Conservation (phyloP, 2,888 invertebrate genomes). For the Eledona agricola region DNA sequence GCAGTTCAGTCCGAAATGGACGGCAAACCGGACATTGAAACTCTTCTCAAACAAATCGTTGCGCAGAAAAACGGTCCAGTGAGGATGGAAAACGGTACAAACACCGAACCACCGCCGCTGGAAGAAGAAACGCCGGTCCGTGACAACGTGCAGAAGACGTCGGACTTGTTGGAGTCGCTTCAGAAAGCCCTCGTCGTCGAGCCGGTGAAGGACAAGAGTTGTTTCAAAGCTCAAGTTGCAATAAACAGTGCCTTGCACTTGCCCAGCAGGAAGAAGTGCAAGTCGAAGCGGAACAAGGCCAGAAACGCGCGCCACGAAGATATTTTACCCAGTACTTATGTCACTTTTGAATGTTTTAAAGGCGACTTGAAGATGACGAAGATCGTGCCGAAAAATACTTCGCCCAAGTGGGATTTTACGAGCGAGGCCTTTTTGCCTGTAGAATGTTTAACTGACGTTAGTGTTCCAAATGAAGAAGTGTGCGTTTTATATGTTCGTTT, state of each 20-base stretch:
- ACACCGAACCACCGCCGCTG: conserved; percentile 46
- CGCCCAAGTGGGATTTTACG: conserved; percentile 67
- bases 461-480: conserved; percentile 44
- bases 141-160: conserved; percentile 41
- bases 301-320: conserved; percentile 55
- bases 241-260: conserved; percentile 69
- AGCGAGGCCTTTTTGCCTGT: conserved; percentile 63
- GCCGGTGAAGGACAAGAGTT: conserved; percentile 18
- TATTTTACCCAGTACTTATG: conserved; percentile 68
- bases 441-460: conserved; percentile 67
- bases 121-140: conserved; percentile 18
- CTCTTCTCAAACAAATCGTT: conserved; percentile 50
- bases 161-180: conserved; percentile 58
- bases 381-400: conserved; percentile 64
- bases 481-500: conserved; percentile 36
- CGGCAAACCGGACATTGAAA: conserved; percentile 40
- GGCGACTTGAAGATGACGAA: conserved; percentile 61
- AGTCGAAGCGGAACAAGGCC: conserved; percentile 54
- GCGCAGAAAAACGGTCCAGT: conserved; percentile 34
- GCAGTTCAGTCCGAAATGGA: conserved; percentile 46
- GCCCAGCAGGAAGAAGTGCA: conserved; percentile 60
- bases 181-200: conserved; percentile 3
- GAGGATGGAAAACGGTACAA: conserved; percentile 49
- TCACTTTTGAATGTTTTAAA: conserved; percentile 66
- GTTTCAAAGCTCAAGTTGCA: conserved; percentile 65